phyloP scores from a whole-genome alignment of 2,113 vertebrate genomes.

The Oriolus oriolus region DNA sequence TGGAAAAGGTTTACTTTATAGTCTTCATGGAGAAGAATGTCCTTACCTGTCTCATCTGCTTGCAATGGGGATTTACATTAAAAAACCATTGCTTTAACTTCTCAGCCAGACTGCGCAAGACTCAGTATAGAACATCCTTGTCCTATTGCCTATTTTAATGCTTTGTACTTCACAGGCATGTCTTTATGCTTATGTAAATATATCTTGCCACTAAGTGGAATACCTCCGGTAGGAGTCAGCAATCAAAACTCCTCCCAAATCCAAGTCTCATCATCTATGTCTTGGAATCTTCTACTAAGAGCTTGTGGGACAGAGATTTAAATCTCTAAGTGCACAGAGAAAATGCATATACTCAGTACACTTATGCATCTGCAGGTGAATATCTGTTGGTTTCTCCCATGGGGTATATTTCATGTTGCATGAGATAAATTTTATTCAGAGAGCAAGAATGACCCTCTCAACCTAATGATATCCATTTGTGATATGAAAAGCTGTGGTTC shows the following conservation, averaged over 20 bases:
- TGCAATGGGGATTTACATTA: not conserved
- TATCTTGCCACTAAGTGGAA: not conserved
- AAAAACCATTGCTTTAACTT: not conserved
- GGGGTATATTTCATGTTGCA: not conserved
- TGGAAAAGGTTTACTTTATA: not conserved
- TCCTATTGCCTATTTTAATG: not conserved
- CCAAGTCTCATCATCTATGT: not conserved
- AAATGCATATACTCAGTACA: not conserved
- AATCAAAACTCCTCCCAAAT: not conserved
- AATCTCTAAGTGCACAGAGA: not conserved
- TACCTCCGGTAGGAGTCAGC: not conserved
- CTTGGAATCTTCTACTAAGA: not conserved
- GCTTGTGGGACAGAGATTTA: not conserved
- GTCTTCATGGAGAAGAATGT: not conserved
- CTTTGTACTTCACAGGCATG: not conserved
- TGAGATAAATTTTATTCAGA: not conserved
- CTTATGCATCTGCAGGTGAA: not conserved
- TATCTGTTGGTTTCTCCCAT: not conserved
- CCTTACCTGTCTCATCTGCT: not conserved
- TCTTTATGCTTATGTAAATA: not conserved
- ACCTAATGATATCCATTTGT: not conserved
- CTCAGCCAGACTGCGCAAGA: not conserved
- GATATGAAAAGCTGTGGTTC: not conserved
- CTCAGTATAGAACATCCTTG: not conserved
- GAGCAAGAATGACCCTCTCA: not conserved